Evolutionary conservation across 2,888 invertebrate species (phyloP).

Genomic region (Polyploca ridens): DNA sequence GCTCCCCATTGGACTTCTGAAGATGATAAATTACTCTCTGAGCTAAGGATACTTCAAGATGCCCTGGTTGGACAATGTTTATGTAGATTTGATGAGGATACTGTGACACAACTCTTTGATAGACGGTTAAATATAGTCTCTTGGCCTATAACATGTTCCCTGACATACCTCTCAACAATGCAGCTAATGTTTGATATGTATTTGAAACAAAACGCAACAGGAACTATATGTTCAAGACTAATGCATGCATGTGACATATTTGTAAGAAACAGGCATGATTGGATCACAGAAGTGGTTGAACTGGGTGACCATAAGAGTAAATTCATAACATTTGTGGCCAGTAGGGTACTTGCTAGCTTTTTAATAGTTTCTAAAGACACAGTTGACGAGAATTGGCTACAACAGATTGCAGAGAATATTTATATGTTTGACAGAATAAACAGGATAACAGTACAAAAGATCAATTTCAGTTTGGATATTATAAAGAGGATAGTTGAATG

Average conservation of each 20-base stretch:
- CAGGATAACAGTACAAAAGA: conserved; percentile 88
- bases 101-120: conserved; percentile 89
- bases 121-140: conserved; percentile 81
- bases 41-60: conserved; percentile 86
- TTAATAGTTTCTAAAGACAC: conserved; percentile 93
- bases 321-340: conserved; percentile 92
- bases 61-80: conserved; percentile 90
- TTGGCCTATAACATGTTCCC: conserved; percentile 79
- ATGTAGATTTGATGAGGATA: conserved; percentile 89
- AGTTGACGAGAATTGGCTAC: conserved; percentile 91
- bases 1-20: conserved; percentile 65
- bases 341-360: conserved; percentile 92
- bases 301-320: conserved; percentile 91
- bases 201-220: conserved; percentile 92
- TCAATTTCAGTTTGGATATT: conserved; percentile 93
- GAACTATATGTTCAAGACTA: conserved; percentile 92
- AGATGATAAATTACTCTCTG: conserved; percentile 73
- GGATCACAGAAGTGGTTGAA: conserved; percentile 93
- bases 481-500: conserved; percentile 95
- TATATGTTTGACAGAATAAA: conserved; percentile 87
- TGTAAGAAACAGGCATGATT: conserved; percentile 91
- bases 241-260: conserved; percentile 92
- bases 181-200: conserved; percentile 94
- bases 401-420: conserved; percentile 90
- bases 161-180: conserved; percentile 92